These are phyloP conservation scores for Protonibea diacanthus DNA, from an alignment of 2,797 vertebrate species.

Conservation along the genomic window DNA sequence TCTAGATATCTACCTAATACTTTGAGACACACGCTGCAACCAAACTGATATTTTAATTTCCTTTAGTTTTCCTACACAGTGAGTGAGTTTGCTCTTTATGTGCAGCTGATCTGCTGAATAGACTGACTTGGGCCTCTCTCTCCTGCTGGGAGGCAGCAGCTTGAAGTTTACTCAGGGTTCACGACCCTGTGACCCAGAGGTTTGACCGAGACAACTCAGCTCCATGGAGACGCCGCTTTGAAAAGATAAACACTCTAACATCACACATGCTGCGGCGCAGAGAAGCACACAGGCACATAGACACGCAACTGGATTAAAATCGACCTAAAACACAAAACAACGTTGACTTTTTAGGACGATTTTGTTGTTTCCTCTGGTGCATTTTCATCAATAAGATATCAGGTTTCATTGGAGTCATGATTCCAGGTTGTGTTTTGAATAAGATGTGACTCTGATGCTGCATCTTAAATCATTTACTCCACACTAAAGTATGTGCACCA, in stretches of 20 bases:
- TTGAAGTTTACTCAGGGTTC: slow-evolving; percentile 74
- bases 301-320: not conserved
- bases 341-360: not conserved
- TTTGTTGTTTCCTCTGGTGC: not conserved
- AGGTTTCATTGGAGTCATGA: not conserved
- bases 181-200: slow-evolving; percentile 67
- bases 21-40: not conserved
- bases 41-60: not conserved
- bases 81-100: slow-evolving; percentile 1
- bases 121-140: slow-evolving; percentile 31
- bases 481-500: not conserved
- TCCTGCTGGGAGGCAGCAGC: slow-evolving; percentile 68
- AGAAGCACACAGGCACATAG: slow-evolving; percentile 2
- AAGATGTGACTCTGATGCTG: not conserved
- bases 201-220: slow-evolving; percentile 64
- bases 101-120: slow-evolving; percentile 40
- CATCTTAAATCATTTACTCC: not conserved
- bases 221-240: slow-evolving; percentile 76
- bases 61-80: too few species aligned
- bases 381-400: not conserved
- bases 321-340: slow-evolving; percentile 4
- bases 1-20: not conserved
- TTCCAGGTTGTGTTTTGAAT: not conserved
- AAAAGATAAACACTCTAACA: slow-evolving; percentile 68
- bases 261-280: slow-evolving; percentile 33